Base-by-base conservation (phyloP, 2,888 invertebrate species). In the Bhutanitis thaidina region DNA sequence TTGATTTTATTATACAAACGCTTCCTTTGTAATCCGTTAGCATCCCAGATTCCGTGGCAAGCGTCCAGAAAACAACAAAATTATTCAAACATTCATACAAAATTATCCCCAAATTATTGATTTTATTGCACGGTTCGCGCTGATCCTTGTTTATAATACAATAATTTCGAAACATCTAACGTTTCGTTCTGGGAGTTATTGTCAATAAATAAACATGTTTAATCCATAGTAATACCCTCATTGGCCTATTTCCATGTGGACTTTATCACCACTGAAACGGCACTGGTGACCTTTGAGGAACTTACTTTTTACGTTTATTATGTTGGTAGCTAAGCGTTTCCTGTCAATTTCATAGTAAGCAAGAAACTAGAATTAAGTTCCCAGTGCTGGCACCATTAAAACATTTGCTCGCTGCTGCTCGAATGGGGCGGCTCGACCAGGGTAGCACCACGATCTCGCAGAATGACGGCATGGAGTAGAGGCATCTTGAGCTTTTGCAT, bases 211-310 rank as follows among this genome's bases (percentile, higher is more conserved):
- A 52, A 46, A 50, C 14, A 56, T 52, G 41, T 60, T 54, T 47
- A 57, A 49, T 55, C 57, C 53, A 53, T 52, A 46, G 2, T 32
- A 32, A 34, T 53, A 40, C 47, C 43, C 39, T 52, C n/a, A n/a
- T 53, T 59, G 60, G 56, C 60, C 53, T 52, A 49, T 43, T 53
- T 64, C 60, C 61, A 65, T 58, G 49, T 57, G 55, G 52, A 58
- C 56, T 60, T 64, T 58, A 50, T 7, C 29, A 39, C 44, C 9
- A n/a, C 41, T 7, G 14, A 43, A 39, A 15, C 43, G 34, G 13
- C 39, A 15, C 2, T 13, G n/a, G 7, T 40, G 46, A 46, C 38
- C 39, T 47, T 34, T 47, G 25, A n/a, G 5, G 20, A 5, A 20
- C 20, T n/a, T n/a, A n/a, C n/a, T n/a, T n/a, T n/a, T n/a, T n/a